Evolutionary conservation across 2,888 invertebrate genomes (phyloP).

Genomic region (Cantharis rufa): DNA sequence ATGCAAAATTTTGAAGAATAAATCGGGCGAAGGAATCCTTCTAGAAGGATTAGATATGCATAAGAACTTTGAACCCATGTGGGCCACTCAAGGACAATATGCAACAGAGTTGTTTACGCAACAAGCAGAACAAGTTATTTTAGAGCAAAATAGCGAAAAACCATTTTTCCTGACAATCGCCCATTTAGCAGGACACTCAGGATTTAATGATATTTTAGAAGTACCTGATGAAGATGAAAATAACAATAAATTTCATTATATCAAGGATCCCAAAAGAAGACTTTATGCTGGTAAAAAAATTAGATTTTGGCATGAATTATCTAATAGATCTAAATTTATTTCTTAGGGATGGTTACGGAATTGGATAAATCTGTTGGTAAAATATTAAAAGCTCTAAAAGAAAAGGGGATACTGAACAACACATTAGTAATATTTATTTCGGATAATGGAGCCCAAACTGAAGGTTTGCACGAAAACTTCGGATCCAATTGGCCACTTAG

Average conservation of each 20-base stretch:
- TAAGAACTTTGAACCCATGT: slow-evolving; percentile 53
- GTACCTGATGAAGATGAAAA: slow-evolving; percentile 65
- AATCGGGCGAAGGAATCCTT: background rate
- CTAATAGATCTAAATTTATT: background rate
- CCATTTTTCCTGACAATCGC: slow-evolving; percentile 80
- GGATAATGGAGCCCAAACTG: slow-evolving; percentile 85
- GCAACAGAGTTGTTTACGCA: slow-evolving; percentile 72
- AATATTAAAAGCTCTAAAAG: slow-evolving; percentile 69
- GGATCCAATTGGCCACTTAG: slow-evolving; percentile 81
- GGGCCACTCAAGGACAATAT: slow-evolving; percentile 64
- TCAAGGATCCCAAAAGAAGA: slow-evolving; percentile 66
- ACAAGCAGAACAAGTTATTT: slow-evolving; percentile 67
- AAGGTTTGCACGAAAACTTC: slow-evolving; percentile 71
- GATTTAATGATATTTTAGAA: slow-evolving; percentile 69
- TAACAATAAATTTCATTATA: slow-evolving; percentile 68
- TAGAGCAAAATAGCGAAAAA: slow-evolving; percentile 58
- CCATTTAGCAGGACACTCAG: slow-evolving; percentile 79
- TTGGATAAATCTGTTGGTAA: slow-evolving; percentile 80
- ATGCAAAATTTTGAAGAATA: background rate
- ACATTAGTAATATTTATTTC: slow-evolving; percentile 84
- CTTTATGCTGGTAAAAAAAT: slow-evolving; percentile 69
- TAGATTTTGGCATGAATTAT: background rate
- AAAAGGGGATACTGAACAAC: slow-evolving; percentile 73
- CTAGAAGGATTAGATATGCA: slow-evolving; percentile 57
- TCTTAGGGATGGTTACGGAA: background rate